Base-by-base conservation (phyloP, 1,140 invertebrate species). In the Ceratina japonica region DNA sequence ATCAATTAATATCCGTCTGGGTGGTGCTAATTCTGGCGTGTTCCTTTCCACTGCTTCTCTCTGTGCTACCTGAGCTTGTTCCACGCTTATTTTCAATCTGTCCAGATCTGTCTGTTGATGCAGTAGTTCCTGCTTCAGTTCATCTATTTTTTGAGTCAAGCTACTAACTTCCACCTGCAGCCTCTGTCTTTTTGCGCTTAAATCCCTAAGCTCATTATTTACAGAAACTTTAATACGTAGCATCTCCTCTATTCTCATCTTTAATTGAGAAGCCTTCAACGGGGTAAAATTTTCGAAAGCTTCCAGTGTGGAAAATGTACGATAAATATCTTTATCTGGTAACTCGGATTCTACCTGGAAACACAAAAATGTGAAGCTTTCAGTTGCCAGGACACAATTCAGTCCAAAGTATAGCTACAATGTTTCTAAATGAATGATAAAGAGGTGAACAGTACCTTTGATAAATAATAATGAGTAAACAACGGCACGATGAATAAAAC, bases 201-300 rank as follows among this genome's bases (percentile, higher is more conserved):
- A 92, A 88, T 97, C 96, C 68, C 97, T 94, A 12, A 99, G 91
- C 91, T 99, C 98, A 82, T 97, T 97, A 62, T 96, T 97, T 0
- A 99, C 98, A 8, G 98, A 98, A 87, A 95, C 95, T 94, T 98
- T 98, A 59, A 99, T 99, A 79, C 97, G 94, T 1, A 97, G 91
- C 94, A 99, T 95, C 92, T 99, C 98, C 86, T 98, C 96, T 79
- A 99, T 97, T 86, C 98, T 94, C 72, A 95, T 91, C 91, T 97
- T 97, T 15, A 98, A 92, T 90, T 98, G 97, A 16, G 94, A 93
- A 27, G 95, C 95, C 89, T 95, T 96, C 89, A 97, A 94, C 15
- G 94, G 94, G 86, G 95, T 96, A 62, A 97, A 95, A 90, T 97
- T 96, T 76, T 96, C 95, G 84, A 97, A 95, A 51, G 95, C 94